Conservation (phyloP, 2,888 invertebrate species). For the Drosophila multiciliata region DNA sequence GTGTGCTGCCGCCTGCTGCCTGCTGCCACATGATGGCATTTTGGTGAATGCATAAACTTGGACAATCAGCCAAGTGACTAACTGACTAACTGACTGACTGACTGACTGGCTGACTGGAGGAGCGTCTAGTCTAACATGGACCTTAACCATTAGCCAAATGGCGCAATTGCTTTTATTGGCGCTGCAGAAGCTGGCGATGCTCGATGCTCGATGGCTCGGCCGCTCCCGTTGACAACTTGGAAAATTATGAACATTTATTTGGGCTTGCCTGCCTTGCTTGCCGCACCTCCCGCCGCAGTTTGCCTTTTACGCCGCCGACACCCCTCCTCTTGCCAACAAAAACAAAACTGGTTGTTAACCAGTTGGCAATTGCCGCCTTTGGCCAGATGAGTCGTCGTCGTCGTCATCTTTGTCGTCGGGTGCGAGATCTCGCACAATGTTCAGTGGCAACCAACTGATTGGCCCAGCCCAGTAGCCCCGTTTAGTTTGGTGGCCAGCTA, state of each 20-base stretch:
- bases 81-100: conserved; percentile 13
- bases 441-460: conserved; percentile 33
- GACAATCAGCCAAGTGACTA: conserved; percentile 55
- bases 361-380: conserved; percentile 49
- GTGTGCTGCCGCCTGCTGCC: conserved; percentile 24
- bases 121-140: conserved; percentile 70
- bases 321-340: not conserved
- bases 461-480: conserved; percentile 38
- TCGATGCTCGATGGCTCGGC: conserved; percentile 20
- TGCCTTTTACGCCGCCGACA: not conserved
- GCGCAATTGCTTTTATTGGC: conserved; percentile 81
- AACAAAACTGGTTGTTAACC: conserved; percentile 28
- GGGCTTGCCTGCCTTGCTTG: conserved; percentile 70
- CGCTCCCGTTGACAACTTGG: conserved; percentile 78
- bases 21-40: conserved; percentile 67
- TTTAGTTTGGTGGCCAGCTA: conserved; percentile 5
- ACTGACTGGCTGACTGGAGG: conserved; percentile 42
- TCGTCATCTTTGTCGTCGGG: conserved; percentile 41
- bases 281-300: conserved; percentile 49
- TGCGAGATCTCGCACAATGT: conserved; percentile 67
- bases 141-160: conserved; percentile 77
- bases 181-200: conserved; percentile 63
- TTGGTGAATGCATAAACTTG: conserved; percentile 66
- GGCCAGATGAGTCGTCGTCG: conserved; percentile 30
- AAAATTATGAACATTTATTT: conserved; percentile 82